Evolutionary conservation across 2,797 vertebrate species (phyloP), one percentile per base, ranked within the genome.

Genomic region (Leuciscus waleckii): DNA sequence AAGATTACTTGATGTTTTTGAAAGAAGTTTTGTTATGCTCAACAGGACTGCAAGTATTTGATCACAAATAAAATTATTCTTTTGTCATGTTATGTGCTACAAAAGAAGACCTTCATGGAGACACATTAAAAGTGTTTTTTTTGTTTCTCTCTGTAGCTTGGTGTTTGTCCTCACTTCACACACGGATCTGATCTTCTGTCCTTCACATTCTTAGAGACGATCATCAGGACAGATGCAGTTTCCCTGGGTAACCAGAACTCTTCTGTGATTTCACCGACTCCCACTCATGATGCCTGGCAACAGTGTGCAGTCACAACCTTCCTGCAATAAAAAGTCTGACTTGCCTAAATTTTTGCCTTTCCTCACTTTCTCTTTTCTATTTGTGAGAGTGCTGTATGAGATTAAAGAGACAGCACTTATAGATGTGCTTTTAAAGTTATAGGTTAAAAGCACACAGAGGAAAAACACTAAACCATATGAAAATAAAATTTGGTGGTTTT

Each of bases 261-360:
- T 68, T 65, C 81, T 46, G 41, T 41, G 23, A 81, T 74, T 61
- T 46, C 56, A 56, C 68, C 63, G 13, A 86, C 81, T 73, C 81
- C 61, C 82, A 70, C 86, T 84, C 69, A 61, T 37, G 56, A 87
- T 80, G 88, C 85, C 81, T 85, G 87, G 86, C 82, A 88, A 89
- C 85, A 4, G 43, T 41, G 35, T 61, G 65, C 39, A 63, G 73
- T 77, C 63, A 35, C 23, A 79, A 54, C 71, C 41, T 70, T 56
- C 56, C 77, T 77, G 37, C 56, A 83, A 43, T n/a, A 14, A 81
- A 14, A 81, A 70, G 68, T 79, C 80, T 65, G 46, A 76, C 75
- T 58, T 41, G 29, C 41, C 65, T 19, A 65, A 37, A 82, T 23
- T 10, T 75, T 19, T 37, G 13, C 49, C 37, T 78, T 35, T 74